Evolutionary conservation across 2,888 invertebrate species (phyloP).

Genomic region (Nesidiocoris tenuis): DNA sequence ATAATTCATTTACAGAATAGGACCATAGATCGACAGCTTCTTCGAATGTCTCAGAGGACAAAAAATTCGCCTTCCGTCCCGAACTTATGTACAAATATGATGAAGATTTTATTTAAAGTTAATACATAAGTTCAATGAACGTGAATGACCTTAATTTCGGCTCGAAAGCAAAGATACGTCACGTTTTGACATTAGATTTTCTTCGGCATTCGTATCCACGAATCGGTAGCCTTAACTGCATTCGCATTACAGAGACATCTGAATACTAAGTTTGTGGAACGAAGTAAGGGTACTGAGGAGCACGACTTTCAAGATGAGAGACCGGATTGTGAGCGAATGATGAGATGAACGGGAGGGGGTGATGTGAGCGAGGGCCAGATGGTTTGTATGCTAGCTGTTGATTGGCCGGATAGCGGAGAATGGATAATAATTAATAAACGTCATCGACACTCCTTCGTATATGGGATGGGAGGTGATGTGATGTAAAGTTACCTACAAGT

Average conservation of each 20-base stretch:
- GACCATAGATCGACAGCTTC: too few species aligned
- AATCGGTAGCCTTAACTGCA: too few species aligned
- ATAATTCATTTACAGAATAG: too few species aligned
- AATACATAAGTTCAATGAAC: too few species aligned
- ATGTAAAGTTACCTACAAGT: constrained; percentile 11
- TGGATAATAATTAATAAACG: constrained; percentile 42
- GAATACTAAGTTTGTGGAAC: background rate
- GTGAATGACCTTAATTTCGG: too few species aligned
- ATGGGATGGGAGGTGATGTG: constrained; percentile 32
- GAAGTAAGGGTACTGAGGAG: constrained; percentile 3
- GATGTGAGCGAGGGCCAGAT: constrained; percentile 29
- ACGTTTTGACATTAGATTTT: too few species aligned
- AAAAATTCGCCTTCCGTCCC: too few species aligned
- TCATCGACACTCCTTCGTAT: constrained; percentile 41
- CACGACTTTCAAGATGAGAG: constrained; percentile 2
- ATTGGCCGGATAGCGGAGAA: constrained; percentile 38
- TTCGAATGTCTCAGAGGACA: too few species aligned
- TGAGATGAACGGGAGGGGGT: background rate
- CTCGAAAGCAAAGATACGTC: too few species aligned
- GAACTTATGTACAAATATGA: too few species aligned
- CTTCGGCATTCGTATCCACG: too few species aligned
- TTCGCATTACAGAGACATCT: background rate
- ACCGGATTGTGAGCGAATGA: background rate
- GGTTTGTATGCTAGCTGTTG: constrained; percentile 41
- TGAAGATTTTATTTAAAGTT: too few species aligned